Percentiles rank a stretch among this genome's conserved stretches.
Evolutionary conservation across 2,797 vertebrate genomes (phyloP).

Genomic region (Cottoperca gobio): DNA sequence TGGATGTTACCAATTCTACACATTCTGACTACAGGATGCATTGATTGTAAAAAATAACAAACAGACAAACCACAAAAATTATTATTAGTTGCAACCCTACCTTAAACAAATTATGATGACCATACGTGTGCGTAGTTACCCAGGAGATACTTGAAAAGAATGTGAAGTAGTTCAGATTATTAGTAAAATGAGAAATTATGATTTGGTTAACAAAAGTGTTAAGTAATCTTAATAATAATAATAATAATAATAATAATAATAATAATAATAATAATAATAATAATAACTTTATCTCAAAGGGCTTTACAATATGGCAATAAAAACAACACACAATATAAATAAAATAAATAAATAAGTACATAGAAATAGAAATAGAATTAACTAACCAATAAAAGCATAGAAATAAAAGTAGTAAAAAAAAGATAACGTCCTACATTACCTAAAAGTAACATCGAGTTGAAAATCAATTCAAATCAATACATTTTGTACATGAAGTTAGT

Average conservation of each 20-base stretch:
- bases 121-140: background rate
- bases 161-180: slow-evolving; percentile 1
- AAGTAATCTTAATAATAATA: too few relatives aligned
- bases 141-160: background rate
- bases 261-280: too few relatives aligned
- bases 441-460: background rate
- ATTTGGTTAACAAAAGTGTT: background rate
- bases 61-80: background rate
- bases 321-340: too few relatives aligned
- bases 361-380: too few relatives aligned
- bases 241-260: too few relatives aligned
- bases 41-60: background rate
- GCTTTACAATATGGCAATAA: too few relatives aligned
- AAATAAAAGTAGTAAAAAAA: too few relatives aligned
- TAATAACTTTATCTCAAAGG: too few relatives aligned
- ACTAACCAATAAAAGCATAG: too few relatives aligned
- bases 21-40: background rate
- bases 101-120: background rate
- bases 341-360: too few relatives aligned
- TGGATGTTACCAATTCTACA: background rate
- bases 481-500: background rate
- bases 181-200: background rate
- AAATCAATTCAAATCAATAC: background rate
- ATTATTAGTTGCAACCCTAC: background rate
- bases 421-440: too few relatives aligned